Conservation (phyloP, 2,888 invertebrate species). For the Apeira syringaria region DNA sequence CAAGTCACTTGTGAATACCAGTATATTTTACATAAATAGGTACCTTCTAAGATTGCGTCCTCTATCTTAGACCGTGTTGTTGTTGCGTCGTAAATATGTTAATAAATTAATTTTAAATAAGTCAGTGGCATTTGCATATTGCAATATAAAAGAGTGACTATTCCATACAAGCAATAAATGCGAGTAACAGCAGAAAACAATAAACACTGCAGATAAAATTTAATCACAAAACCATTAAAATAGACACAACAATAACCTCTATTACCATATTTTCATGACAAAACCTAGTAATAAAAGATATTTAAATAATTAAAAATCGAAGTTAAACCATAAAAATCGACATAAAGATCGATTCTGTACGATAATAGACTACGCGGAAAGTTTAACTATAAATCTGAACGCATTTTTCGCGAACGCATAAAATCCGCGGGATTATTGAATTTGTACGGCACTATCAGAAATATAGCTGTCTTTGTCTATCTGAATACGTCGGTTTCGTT, state of each 20-base stretch:
- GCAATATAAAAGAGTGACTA: too few species aligned
- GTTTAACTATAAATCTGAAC: constrained; percentile 67
- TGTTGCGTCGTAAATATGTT: too few species aligned
- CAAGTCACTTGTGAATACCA: too few species aligned
- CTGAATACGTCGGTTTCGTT: constrained; percentile 55
- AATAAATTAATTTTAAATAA: too few species aligned
- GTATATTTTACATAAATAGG: too few species aligned
- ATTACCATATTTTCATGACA: background rate
- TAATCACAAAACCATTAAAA: background rate
- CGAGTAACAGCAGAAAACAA: background rate
- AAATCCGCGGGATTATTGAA: constrained; percentile 71
- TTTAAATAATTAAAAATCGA: constrained; percentile 2
- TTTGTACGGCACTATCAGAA: constrained; percentile 44
- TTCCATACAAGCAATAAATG: too few species aligned
- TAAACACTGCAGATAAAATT: background rate
- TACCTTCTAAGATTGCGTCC: too few species aligned
- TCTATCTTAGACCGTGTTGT: too few species aligned
- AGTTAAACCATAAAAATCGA: constrained; percentile 18
- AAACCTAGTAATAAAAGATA: background rate
- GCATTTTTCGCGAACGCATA: constrained; percentile 80
- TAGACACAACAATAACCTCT: background rate
- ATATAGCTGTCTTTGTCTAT: constrained; percentile 45
- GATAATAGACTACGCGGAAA: constrained; percentile 55
- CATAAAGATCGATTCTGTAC: constrained; percentile 35
- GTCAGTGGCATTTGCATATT: too few species aligned